phyloP scores from a whole-genome alignment of 2,113 vertebrate species.

The Mesocricetus auratus region DNA sequence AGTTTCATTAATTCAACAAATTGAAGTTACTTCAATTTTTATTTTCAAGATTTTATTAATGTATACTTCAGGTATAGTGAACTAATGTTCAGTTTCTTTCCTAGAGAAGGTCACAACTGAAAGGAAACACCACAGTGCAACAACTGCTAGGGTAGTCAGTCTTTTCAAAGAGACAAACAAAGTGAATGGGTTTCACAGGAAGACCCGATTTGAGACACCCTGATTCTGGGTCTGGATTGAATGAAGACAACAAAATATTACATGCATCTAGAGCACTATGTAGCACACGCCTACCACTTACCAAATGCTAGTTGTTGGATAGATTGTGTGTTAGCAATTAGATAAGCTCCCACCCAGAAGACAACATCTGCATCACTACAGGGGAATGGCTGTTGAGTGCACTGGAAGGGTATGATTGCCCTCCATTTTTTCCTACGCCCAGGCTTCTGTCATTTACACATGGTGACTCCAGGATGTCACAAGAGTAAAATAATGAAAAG shows the following conservation, averaged over 20 bases:
- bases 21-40: not conserved
- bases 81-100: not conserved
- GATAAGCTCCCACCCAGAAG: not conserved
- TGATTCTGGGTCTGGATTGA: not conserved
- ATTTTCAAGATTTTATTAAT: not conserved
- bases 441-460: not conserved
- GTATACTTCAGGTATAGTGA: not conserved
- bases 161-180: not conserved
- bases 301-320: not conserved
- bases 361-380: not conserved
- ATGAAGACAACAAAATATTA: not conserved
- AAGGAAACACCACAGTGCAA: not conserved
- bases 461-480: not conserved
- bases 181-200: not conserved
- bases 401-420: not conserved
- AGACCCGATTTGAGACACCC: no score
- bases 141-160: not conserved
- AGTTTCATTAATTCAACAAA: conserved; percentile 12
- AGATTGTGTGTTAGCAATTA: not conserved
- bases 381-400: not conserved
- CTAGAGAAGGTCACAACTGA: not conserved
- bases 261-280: not conserved
- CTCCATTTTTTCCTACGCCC: not conserved
- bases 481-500: not conserved
- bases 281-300: not conserved